Evolutionary conservation across 2,113 vertebrate genomes (phyloP).

Genomic region (Condylura cristata): DNA sequence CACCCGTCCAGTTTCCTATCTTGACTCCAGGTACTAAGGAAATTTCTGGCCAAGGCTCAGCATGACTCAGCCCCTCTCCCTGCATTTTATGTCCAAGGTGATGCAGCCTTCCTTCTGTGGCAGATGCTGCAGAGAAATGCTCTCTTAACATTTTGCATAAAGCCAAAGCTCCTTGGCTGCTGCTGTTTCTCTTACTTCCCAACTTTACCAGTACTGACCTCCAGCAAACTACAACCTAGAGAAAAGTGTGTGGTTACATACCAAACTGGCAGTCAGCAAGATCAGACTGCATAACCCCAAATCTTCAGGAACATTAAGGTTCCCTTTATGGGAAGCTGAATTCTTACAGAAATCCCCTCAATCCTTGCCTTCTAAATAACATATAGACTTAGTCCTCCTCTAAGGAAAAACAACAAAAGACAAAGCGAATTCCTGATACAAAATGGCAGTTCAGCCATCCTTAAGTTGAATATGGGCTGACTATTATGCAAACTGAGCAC

Average conservation of each 20-base stretch:
- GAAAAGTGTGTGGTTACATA: background rate
- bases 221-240: background rate
- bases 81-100: background rate
- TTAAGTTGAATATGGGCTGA: background rate
- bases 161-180: background rate
- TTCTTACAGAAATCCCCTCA: background rate
- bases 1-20: background rate
- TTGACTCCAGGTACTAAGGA: background rate
- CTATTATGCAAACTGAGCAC: background rate
- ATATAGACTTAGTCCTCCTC: background rate
- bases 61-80: background rate
- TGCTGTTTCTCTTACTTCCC: background rate
- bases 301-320: background rate
- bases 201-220: background rate
- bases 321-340: background rate
- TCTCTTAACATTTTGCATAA: background rate
- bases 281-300: background rate
- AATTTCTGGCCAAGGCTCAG: background rate
- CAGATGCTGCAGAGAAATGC: background rate
- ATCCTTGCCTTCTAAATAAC: background rate
- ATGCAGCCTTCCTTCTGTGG: background rate
- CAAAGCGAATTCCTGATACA: background rate
- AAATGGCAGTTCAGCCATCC: background rate
- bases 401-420: background rate
- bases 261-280: background rate